Evolutionary conservation across 2,888 invertebrate genomes (phyloP).

Genomic region (Odontothrips loti): DNA sequence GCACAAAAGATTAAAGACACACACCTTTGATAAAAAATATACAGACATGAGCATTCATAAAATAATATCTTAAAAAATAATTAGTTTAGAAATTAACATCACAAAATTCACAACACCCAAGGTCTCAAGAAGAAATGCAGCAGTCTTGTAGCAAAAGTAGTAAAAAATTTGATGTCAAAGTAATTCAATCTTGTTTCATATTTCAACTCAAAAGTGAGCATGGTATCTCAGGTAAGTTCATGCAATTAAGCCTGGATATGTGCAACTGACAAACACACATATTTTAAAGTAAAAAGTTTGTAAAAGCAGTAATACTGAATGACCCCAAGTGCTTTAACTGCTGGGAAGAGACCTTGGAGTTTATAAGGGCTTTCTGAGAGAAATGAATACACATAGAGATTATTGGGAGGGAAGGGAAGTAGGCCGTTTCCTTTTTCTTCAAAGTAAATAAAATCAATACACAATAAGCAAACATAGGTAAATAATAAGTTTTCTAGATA

Average conservation of each 20-base stretch:
- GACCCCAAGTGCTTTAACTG: background rate
- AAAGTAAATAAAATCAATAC: background rate
- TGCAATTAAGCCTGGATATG: background rate
- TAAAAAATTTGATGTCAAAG: background rate
- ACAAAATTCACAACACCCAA: constrained; percentile 22
- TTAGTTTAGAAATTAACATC: constrained; percentile 17
- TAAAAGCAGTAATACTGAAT: background rate
- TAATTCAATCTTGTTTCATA: no score
- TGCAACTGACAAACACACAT: background rate
- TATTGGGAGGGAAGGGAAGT: constrained; percentile 15
- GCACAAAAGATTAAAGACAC: background rate
- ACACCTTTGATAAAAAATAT: background rate
- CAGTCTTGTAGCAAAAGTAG: background rate
- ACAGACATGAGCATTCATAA: constrained; percentile 19
- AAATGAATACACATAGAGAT: background rate
- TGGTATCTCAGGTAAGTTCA: background rate
- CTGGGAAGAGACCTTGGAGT: constrained; percentile 9
- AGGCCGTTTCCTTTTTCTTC: constrained; percentile 11
- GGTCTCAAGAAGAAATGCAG: constrained; percentile 4
- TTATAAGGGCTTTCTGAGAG: background rate
- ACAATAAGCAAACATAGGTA: background rate
- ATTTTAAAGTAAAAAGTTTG: background rate
- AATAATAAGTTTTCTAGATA: background rate
- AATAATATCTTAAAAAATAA: constrained; percentile 26
- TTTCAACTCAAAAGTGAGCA: background rate